A percentile compares a stretch with the other conserved stretches of the same genome.
Conservation (phyloP, 2,113 vertebrate species). For the Nestor notabilis region DNA sequence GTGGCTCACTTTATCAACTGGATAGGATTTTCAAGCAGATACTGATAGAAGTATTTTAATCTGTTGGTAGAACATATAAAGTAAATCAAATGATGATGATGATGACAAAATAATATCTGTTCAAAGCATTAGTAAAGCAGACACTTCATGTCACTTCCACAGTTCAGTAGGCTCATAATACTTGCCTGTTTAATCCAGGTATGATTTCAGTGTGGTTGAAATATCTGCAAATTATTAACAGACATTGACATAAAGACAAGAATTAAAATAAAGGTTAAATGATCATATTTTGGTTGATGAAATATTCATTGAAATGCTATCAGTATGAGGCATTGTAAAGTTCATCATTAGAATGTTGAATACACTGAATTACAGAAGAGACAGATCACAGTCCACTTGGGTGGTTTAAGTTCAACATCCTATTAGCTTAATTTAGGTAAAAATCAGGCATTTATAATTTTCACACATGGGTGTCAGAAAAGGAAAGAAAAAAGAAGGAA, state of each 20-base stretch:
- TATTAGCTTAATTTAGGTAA: slow-evolving; percentile 5
- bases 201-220: not conserved
- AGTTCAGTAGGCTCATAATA: not conserved
- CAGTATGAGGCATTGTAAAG: not conserved
- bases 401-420: not conserved
- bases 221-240: slow-evolving; percentile 8
- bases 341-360: not conserved
- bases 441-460: not conserved
- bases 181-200: not conserved
- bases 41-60: slow-evolving; percentile 20
- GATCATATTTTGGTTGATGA: slow-evolving; percentile 1
- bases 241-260: not conserved
- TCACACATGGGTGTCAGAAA: not conserved
- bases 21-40: not conserved
- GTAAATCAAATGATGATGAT: not conserved
- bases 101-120: not conserved
- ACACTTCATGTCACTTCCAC: not conserved
- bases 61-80: not conserved
- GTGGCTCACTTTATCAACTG: not conserved
- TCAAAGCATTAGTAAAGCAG: slow-evolving; percentile 8
- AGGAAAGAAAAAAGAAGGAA: not conserved
- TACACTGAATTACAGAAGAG: not conserved
- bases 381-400: not conserved
- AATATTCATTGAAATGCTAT: slow-evolving; percentile 23
- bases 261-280: slow-evolving; percentile 5